Evolutionary conservation across 1,140 invertebrate genomes (phyloP).

Genomic region (Eciton burchellii): DNA sequence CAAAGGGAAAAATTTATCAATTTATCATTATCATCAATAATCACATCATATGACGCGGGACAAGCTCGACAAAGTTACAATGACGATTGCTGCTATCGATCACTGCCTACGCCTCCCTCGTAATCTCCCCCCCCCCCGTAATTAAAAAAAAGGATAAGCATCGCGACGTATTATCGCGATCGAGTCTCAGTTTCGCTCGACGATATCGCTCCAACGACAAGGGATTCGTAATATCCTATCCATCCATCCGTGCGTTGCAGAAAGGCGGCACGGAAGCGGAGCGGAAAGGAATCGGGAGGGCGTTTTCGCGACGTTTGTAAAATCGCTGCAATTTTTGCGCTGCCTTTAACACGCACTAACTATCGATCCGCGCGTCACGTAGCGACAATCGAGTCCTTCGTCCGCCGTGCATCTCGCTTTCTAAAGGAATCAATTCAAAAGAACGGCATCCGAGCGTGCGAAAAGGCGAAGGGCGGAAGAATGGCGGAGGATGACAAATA

Average conservation of each 20-base stretch:
- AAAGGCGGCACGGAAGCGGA: conserved; percentile 27
- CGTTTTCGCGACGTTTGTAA: conserved; percentile 44
- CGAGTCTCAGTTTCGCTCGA: background rate
- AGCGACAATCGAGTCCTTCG: conserved; percentile 31
- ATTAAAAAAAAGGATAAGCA: background rate
- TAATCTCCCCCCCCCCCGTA: too few species aligned
- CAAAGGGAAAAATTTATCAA: background rate
- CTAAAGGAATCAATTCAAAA: conserved; percentile 55
- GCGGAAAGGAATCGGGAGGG: background rate
- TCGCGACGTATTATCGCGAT: background rate
- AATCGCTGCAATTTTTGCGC: conserved; percentile 60
- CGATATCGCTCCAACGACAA: conserved; percentile 6
- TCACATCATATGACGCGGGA: background rate
- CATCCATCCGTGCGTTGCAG: background rate
- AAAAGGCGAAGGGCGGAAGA: conserved; percentile 45
- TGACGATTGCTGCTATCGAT: background rate
- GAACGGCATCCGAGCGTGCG: conserved; percentile 25
- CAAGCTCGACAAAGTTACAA: background rate
- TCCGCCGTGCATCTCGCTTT: conserved; percentile 24
- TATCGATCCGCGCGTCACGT: conserved; percentile 61
- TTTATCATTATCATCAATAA: too few species aligned
- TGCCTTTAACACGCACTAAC: conserved; percentile 48
- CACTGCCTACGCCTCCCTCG: too few species aligned
- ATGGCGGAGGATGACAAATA: conserved; percentile 58
- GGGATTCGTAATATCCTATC: background rate